Evolutionary conservation across 1,140 invertebrate genomes (phyloP).

Genomic region (Globodera ellingtonae): DNA sequence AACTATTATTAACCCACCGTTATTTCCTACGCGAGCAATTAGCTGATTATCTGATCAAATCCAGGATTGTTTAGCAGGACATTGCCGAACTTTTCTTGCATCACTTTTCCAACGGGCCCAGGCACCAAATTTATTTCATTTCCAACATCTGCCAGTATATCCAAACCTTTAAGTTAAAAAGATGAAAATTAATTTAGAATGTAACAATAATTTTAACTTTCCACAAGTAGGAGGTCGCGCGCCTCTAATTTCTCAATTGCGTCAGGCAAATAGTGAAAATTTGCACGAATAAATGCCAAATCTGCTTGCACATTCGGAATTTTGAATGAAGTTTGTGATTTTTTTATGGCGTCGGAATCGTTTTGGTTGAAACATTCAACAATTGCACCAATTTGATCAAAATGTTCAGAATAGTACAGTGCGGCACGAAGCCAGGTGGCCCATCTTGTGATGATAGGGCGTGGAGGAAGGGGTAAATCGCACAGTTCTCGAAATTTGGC

Average conservation of each 20-base stretch:
- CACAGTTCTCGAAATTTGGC: constrained; percentile 3
- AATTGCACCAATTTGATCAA: too few relatives aligned
- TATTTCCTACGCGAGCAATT: too few relatives aligned
- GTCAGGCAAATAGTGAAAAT: too few relatives aligned
- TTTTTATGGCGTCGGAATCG: too few relatives aligned
- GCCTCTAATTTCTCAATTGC: not conserved
- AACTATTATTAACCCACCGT: too few relatives aligned
- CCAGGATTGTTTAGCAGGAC: not conserved
- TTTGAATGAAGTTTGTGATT: too few relatives aligned
- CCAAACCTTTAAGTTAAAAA: constrained; percentile 1
- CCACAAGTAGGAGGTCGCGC: not conserved
- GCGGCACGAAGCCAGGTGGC: constrained; percentile 14
- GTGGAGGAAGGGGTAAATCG: not conserved
- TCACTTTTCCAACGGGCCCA: not conserved
- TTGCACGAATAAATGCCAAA: not conserved
- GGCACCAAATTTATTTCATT: not conserved
- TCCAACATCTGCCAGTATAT: constrained; percentile 4
- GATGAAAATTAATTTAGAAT: not conserved
- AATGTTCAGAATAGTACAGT: not conserved
- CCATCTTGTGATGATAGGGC: constrained; percentile 20
- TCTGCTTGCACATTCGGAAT: too few relatives aligned
- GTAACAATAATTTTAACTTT: not conserved
- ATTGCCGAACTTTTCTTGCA: not conserved
- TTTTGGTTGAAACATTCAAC: too few relatives aligned
- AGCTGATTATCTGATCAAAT: not conserved